A percentile compares a stretch with the other conserved stretches of the same genome.
Evolutionary conservation across 2,888 invertebrate genomes (phyloP).

Genomic region (Erebia aethiops): DNA sequence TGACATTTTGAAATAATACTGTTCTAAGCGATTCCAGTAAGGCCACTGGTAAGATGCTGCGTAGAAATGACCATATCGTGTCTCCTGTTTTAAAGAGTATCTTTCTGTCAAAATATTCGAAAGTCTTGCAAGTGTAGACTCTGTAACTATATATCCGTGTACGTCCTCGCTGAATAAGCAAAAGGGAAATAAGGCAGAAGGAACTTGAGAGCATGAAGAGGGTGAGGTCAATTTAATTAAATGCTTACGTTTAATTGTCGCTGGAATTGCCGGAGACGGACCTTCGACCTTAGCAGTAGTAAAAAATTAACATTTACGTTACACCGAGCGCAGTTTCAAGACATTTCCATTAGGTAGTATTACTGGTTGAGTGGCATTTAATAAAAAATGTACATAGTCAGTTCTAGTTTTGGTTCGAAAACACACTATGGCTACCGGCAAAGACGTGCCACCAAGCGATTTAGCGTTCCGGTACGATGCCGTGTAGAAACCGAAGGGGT

Average conservation of each 20-base stretch:
- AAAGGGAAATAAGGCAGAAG: slow-evolving; percentile 76
- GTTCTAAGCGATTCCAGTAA: too few relatives aligned
- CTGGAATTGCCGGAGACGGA: slow-evolving; percentile 67
- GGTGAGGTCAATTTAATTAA: slow-evolving; percentile 74
- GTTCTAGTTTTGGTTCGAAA: too few relatives aligned
- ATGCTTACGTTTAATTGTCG: slow-evolving; percentile 80
- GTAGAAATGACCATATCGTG: too few relatives aligned
- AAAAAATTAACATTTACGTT: slow-evolving; percentile 19
- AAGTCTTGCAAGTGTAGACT: slow-evolving; percentile 12
- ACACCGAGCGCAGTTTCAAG: slow-evolving; percentile 3
- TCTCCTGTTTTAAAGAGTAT: too few relatives aligned
- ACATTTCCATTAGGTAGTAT: slow-evolving; percentile 4
- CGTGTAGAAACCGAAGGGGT: too few relatives aligned
- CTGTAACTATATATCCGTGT: slow-evolving; percentile 23
- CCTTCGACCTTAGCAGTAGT: slow-evolving; percentile 45
- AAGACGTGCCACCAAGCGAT: too few relatives aligned
- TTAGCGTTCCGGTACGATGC: too few relatives aligned
- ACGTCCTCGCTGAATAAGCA: slow-evolving; percentile 73
- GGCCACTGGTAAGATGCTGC: too few relatives aligned
- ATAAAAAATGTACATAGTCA: neutral
- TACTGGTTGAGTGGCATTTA: neutral
- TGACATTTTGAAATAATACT: too few relatives aligned
- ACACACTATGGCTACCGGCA: too few relatives aligned
- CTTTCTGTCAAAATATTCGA: too few relatives aligned
- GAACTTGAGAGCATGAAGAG: slow-evolving; percentile 49